phyloP scores from a whole-genome alignment of 2,113 vertebrate species.

The Buteo buteo region DNA sequence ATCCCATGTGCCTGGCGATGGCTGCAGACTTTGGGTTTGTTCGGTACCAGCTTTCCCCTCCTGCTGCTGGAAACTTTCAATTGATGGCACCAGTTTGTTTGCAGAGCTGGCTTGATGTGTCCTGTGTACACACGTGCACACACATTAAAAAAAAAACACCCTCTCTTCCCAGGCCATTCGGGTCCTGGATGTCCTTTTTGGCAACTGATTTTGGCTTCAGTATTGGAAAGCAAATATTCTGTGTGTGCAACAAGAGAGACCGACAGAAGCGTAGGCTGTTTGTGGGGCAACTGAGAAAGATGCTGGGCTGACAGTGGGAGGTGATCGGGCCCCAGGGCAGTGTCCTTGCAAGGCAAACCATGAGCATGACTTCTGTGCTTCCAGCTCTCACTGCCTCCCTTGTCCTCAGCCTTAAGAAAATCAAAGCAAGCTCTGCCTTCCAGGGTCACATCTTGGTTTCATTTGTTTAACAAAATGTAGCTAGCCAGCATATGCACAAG shows the following conservation, averaged over 20 bases:
- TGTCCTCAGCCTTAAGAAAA: neutral
- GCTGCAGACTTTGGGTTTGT: neutral
- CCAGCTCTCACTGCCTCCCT: neutral
- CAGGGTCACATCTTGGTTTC: neutral
- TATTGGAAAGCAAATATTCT: neutral
- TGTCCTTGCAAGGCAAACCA: neutral
- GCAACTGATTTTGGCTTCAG: neutral
- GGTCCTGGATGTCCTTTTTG: neutral
- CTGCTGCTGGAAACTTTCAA: neutral
- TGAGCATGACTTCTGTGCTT: neutral
- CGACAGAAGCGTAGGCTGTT: neutral
- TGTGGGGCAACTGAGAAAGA: neutral
- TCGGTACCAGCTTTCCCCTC: neutral
- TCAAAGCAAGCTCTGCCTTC: neutral
- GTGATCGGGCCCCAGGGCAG: accelerated
- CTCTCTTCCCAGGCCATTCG: neutral
- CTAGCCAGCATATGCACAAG: neutral
- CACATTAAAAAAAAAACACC: neutral
- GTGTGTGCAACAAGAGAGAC: accelerated
- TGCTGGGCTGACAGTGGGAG: neutral
- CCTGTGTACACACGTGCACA: neutral
- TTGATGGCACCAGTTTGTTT: neutral
- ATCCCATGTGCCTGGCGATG: accelerated
- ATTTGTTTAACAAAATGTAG: neutral
- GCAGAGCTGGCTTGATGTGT: neutral